Evolutionary conservation across 2,888 invertebrate genomes (phyloP), one percentile per base, ranked within the genome.

Genomic region (Watsonalla binaria): DNA sequence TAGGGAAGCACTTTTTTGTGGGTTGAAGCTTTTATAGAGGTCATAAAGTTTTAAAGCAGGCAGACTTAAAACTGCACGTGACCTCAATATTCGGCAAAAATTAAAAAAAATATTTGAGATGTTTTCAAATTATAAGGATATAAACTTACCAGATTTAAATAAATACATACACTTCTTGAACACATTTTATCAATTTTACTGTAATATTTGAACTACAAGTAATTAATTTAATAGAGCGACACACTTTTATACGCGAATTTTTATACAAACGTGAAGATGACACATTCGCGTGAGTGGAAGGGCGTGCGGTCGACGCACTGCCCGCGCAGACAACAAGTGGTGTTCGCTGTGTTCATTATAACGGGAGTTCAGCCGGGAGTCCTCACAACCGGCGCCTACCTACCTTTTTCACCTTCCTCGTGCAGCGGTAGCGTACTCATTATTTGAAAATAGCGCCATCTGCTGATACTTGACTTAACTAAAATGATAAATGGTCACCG

Each of bases 251-350:
- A 82, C 82, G 84, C 86, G 79, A 85, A 79, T 76, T 81, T 78
- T 76, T 65, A 74, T 76, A 71, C 80, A 77, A 83, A 74, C 82
- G 76, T 84, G 78, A 83, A 78, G 80, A 84, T 82, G 76, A 81
- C 77, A 88, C 90, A 90, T 90, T 89, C 87, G 87, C 90, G 82
- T 77, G 72, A 80, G 62, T 78, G 73, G 76, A 82, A 85, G 83
- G 88, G 88, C 89, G 89, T 85, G 86, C 90, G 88, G 84, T 82
- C 87, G 87, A 84, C 88, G 87, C 89, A 90, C 89, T 89, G 87
- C 89, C 89, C 87, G 84, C 76, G 65, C 85, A 87, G 83, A 88
- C 84, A 87, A 86, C 86, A 86, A 87, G 85, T 86, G 84, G 76
- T 85, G 77, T 75, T n/a, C n/a, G 67, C 72, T 60, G 59, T 63